Percentiles rank a stretch among this genome's conserved stretches.
phyloP scores from a whole-genome alignment of 2,888 invertebrate genomes.

The Metopia argyrocephala region DNA sequence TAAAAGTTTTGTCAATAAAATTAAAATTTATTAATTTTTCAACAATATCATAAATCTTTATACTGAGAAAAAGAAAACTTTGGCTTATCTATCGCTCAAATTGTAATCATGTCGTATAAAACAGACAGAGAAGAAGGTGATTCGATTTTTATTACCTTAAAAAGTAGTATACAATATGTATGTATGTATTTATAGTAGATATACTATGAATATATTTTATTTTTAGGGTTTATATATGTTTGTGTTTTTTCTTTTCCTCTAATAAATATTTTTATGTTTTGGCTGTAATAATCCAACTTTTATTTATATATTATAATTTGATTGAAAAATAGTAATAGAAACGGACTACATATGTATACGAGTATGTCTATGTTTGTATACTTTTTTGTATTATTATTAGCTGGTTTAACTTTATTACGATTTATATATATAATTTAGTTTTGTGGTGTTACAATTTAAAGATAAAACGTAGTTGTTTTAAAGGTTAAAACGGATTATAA shows the following conservation, averaged over 20 bases:
- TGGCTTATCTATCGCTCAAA: slow-evolving; percentile 14
- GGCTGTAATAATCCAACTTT: neutral
- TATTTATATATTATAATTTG: slow-evolving; percentile 8
- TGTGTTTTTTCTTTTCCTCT: too few relatives aligned
- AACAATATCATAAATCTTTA: slow-evolving; percentile 60
- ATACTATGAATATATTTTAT: too few relatives aligned
- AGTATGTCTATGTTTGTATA: too few relatives aligned
- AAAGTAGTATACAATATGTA: too few relatives aligned
- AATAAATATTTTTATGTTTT: neutral
- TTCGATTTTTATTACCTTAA: slow-evolving; percentile 22
- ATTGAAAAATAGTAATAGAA: neutral
- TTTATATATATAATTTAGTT: neutral
- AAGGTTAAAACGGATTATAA: too few relatives aligned
- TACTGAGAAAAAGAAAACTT: slow-evolving; percentile 5
- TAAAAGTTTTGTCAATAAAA: slow-evolving; percentile 66
- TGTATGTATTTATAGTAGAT: too few relatives aligned
- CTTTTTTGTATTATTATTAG: neutral
- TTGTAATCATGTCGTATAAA: slow-evolving; percentile 17
- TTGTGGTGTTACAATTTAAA: too few relatives aligned
- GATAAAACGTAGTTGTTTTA: too few relatives aligned
- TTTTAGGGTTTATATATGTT: neutral
- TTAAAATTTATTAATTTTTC: slow-evolving; percentile 66
- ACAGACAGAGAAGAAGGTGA: neutral
- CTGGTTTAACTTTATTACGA: neutral
- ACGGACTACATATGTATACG: too few relatives aligned